Evolutionary conservation across 2,888 invertebrate species (phyloP).

Genomic region (Sphecodes monilicornis): DNA sequence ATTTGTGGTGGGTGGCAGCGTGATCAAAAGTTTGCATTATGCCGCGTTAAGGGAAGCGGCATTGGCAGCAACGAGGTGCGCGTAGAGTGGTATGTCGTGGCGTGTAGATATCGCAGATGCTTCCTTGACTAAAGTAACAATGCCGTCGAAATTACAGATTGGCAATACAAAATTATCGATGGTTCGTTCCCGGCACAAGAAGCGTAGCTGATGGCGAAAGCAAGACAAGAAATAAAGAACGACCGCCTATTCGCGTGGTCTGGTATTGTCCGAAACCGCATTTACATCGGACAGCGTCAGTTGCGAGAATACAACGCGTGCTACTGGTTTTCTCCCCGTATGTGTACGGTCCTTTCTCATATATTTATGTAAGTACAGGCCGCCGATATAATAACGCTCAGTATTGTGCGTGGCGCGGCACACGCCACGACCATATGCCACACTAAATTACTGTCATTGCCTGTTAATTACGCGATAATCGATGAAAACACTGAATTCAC

Average conservation of each 20-base stretch:
- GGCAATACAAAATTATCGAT: conserved; percentile 77
- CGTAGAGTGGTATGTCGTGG: not conserved
- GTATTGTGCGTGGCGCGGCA: conserved; percentile 76
- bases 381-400: conserved; percentile 74
- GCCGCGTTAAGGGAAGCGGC: conserved; percentile 16
- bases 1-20: not conserved
- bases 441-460: conserved; percentile 79
- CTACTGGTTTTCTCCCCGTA: conserved; percentile 72
- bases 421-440: conserved; percentile 81
- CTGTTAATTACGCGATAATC: conserved; percentile 79
- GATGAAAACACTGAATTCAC: conserved; percentile 77
- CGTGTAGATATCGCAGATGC: conserved; percentile 75
- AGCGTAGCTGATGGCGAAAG: conserved; percentile 50
- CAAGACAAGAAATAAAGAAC: conserved; percentile 55
- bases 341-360: conserved; percentile 62
- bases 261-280: conserved; percentile 81
- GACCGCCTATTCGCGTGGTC: conserved; percentile 60
- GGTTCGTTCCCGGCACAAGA: conserved; percentile 43
- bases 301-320: conserved; percentile 77
- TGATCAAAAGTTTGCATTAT: not conserved
- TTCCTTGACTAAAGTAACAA: conserved; percentile 73
- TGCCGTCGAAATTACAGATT: conserved; percentile 80
- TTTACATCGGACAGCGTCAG: conserved; percentile 76
- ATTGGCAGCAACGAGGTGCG: conserved; percentile 26
- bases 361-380: conserved; percentile 77